Base-by-base conservation (phyloP, 2,113 vertebrate species). In the Upupa epops region DNA sequence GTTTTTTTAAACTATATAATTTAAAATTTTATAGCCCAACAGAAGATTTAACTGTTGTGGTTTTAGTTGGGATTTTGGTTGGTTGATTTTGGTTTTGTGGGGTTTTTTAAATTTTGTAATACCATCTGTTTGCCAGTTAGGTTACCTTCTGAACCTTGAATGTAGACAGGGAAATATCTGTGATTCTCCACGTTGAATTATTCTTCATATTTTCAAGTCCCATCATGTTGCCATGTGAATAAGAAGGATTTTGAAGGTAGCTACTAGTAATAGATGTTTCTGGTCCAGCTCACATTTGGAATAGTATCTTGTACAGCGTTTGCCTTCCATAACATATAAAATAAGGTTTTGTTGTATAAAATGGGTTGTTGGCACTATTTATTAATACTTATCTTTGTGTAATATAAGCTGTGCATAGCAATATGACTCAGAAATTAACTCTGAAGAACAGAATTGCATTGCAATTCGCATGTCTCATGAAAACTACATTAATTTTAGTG, bases 341-440 rank as follows among this genome's bases (percentile, higher is more conserved):
- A 84, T 71, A 63, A 87, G 63, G 34, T 48, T 90, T 88, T 84
- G 88, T 93, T 93, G n/a, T 70, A 84, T 70, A 20, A 94, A 94
- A 70, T 82, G 71, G 8, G 42, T 82, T 93, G 63, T 55, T 83
- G 73, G n/a, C 0, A 4, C 89, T 85, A 59, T 86, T 90, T 93
- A 94, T 94, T 93, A 92, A 70, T 84, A 34, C n/a, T 48, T 19
- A 29, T 70, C 51, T 93, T 75, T 76, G 48, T 11, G 17, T 95
- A 94, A 95, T 93, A 89, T 94, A 95, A 92, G 63, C 60, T 83
- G 70, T 94, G 83, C 71, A 45, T 55, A 86, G 80, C 54, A 92
- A 63, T 95, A 79, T 18, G 18, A 36, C 70, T 93, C 70, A 87
- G 74, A 89, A 95, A 93, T 96, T 95, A 95, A 58, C 93, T 95